Base-by-base conservation (phyloP, 64 coral and sea anemone species). In the Montipora sp. region DNA sequence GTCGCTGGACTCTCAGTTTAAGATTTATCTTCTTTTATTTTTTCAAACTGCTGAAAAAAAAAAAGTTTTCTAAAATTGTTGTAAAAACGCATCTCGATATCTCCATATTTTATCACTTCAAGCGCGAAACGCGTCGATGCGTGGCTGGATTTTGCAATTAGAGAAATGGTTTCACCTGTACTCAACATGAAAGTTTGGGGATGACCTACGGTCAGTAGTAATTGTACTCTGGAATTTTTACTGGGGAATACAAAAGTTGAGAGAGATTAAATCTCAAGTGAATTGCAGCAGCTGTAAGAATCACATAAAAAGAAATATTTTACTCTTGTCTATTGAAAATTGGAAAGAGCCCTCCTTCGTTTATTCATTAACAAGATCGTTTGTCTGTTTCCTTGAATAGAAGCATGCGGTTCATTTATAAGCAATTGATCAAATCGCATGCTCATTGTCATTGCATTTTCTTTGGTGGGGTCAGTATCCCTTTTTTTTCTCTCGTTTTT, bases 211-310 rank as follows among this genome's bases (percentile, higher is more conserved):
- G 20, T 23, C 20, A 4, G 60, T 12, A 63, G 8, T 63, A 11
- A 63, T 63, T 63, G 60, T 63, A 12, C 14, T 63, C 3, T 3
- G 60, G 36, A 36, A 36, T 36, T 16, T 70, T 49, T 70, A 69
- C 48, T 50, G 47, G 4, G 71, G 82, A 72, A 51, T 48, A 71
- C 27, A 72, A 48, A n/a, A 49, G 18, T 63, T 46, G 71, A 71
- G 65, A 85, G 16, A 84, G 63, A 69, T 84, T 83, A 63, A 59
- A 85, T 51, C 65, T 72, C 61, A 50, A 70, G 82, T 71, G 82
- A 72, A 85, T 66, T 27, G 82, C 22, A 67, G 68, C 82, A 85
- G 82, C 82, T 85, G 82, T 68, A 71, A 50, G 61, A 51, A 47
- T 82, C 55, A 44, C 58, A 63, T 57, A 10, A 85, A 85, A 21